phyloP scores from a whole-genome alignment of 2,888 invertebrate species.

The Metopia argyrocephala region DNA sequence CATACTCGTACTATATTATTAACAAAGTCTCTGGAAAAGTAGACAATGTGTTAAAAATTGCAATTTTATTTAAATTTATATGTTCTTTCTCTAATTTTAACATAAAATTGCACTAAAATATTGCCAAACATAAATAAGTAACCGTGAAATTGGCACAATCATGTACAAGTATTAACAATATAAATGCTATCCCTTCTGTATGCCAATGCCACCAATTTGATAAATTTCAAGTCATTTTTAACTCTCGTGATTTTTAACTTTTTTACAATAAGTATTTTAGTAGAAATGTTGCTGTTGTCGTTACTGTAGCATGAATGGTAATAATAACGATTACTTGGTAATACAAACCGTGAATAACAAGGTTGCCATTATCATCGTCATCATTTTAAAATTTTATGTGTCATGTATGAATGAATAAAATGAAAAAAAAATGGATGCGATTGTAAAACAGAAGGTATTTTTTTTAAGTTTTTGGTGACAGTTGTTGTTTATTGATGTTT shows the following conservation, averaged over 20 bases:
- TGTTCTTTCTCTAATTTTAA: background rate
- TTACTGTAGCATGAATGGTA: background rate
- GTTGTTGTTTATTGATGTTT: constrained; percentile 76
- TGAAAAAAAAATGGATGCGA: background rate
- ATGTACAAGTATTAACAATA: constrained; percentile 56
- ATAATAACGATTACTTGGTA: constrained; percentile 40
- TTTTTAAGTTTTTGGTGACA: constrained; percentile 71
- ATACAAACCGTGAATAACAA: constrained; percentile 57
- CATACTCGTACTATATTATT: no score
- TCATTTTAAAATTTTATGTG: constrained; percentile 45
- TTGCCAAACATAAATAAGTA: constrained; percentile 72
- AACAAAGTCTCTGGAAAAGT: no score
- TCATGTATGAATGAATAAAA: constrained; percentile 33
- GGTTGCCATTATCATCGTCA: constrained; percentile 13
- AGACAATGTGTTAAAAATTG: constrained; percentile 72
- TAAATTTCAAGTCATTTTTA: constrained; percentile 75
- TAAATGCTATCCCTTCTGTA: background rate
- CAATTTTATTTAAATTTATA: constrained; percentile 75
- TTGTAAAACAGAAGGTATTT: background rate
- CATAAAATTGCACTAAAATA: constrained; percentile 66
- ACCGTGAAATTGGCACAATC: constrained; percentile 74
- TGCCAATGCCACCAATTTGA: constrained; percentile 66
- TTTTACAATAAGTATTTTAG: constrained; percentile 22
- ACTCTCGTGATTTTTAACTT: constrained; percentile 70
- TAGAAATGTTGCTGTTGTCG: constrained; percentile 3